These are phyloP conservation scores for Drosophila arizonae DNA, from an alignment of 1,140 invertebrate genomes.

Conservation along the genomic window DNA sequence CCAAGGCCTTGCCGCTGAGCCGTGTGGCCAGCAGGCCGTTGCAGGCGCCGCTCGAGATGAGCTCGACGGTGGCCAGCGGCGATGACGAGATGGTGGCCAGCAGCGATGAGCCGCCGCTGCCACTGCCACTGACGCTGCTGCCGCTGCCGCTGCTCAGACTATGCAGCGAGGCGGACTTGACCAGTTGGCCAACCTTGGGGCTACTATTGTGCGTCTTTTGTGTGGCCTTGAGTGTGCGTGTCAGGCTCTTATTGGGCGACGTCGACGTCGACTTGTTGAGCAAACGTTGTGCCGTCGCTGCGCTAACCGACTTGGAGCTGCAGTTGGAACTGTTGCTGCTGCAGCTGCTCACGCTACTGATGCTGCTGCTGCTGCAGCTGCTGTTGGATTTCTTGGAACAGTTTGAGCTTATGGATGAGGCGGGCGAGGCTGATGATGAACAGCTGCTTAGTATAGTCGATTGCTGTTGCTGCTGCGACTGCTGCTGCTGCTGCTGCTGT, in stretches of 20 bases:
- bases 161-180: constrained; percentile 75
- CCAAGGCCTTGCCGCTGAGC: constrained; percentile 71
- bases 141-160: constrained; percentile 70
- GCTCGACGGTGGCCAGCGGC: constrained; percentile 75
- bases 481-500: constrained; percentile 49
- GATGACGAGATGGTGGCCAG: constrained; percentile 79
- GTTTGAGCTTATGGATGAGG: constrained; percentile 75
- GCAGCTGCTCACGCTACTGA: constrained; percentile 58
- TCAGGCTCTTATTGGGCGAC: constrained; percentile 61
- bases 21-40: constrained; percentile 75
- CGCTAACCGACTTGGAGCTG: constrained; percentile 40
- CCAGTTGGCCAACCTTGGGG: constrained; percentile 66
- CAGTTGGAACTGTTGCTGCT: constrained; percentile 55
- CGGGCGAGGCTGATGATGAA: constrained; percentile 73
- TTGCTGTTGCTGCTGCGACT: constrained; percentile 31
- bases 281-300: constrained; percentile 60
- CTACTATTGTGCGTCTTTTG: constrained; percentile 58
- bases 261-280: constrained; percentile 67
- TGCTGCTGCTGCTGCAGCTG: constrained; percentile 61
- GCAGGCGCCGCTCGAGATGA: constrained; percentile 71
- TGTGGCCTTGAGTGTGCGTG: constrained; percentile 64
- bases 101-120: constrained; percentile 68
- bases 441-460: constrained; percentile 56
- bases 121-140: constrained; percentile 49
- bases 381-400: constrained; percentile 73